These are phyloP conservation scores for Lampris incognitus DNA, from an alignment of 2,113 vertebrate species.

Conservation along the genomic window DNA sequence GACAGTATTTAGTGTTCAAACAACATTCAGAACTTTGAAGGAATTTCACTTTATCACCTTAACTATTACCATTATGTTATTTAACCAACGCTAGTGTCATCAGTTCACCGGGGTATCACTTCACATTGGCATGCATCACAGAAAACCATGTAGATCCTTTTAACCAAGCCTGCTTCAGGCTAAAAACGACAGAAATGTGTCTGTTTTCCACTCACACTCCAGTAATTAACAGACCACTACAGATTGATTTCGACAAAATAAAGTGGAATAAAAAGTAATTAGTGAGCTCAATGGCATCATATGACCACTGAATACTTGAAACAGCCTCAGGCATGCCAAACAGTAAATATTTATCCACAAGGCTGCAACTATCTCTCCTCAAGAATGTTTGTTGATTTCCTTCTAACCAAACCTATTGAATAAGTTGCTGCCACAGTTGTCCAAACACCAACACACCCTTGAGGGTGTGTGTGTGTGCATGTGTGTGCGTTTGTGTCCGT, in stretches of 20 bases:
- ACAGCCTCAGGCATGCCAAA: slow-evolving; percentile 1
- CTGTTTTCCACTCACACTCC: no score
- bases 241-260: neutral
- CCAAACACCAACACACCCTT: slow-evolving; percentile 7
- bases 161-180: no score
- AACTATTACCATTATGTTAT: no score
- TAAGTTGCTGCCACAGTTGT: neutral
- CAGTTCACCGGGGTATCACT: no score
- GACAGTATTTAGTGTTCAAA: no score
- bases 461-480: slow-evolving; percentile 11
- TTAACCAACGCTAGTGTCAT: no score
- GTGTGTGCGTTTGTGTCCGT: neutral
- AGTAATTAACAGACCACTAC: no score
- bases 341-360: slow-evolving; percentile 43
- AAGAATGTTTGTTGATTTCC: neutral
- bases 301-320: neutral
- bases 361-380: neutral
- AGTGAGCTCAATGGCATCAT: neutral
- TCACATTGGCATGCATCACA: no score
- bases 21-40: no score
- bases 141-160: no score
- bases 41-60: no score
- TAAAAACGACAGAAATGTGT: no score
- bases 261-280: neutral
- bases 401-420: neutral